Evolutionary conservation across 2,888 invertebrate species (phyloP).

Genomic region (Ctena decussata): DNA sequence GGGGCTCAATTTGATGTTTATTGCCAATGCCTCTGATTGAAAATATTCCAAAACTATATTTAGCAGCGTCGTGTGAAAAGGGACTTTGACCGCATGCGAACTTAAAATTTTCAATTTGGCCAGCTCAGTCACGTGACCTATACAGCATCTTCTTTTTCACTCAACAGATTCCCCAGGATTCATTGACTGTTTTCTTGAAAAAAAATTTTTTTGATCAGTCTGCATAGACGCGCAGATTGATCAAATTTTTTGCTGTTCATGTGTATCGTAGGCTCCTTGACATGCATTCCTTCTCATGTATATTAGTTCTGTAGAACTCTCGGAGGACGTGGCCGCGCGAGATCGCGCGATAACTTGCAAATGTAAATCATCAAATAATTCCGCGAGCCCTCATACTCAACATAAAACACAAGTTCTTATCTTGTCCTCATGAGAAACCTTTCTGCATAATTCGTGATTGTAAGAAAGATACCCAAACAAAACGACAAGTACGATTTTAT

Average conservation of each 20-base stretch:
- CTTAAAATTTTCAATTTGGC: too few relatives aligned
- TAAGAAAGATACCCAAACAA: conserved; percentile 36
- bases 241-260: too few relatives aligned
- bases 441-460: conserved; percentile 45
- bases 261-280: too few relatives aligned
- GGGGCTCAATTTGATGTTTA: conserved; percentile 40
- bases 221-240: too few relatives aligned
- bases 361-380: conserved; percentile 56
- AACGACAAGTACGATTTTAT: conserved; percentile 39
- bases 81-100: too few relatives aligned
- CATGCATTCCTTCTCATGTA: too few relatives aligned
- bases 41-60: conserved; percentile 42
- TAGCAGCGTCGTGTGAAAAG: too few relatives aligned
- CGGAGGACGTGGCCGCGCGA: conserved; percentile 6
- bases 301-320: conserved; percentile 30
- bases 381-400: neutral
- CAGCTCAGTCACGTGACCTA: too few relatives aligned
- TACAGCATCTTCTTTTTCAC: too few relatives aligned
- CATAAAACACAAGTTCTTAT: conserved; percentile 22
- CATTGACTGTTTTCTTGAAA: too few relatives aligned
- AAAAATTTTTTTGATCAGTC: too few relatives aligned
- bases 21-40: conserved; percentile 37
- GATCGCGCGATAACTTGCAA: conserved; percentile 38
- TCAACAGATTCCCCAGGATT: too few relatives aligned
- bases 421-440: conserved; percentile 3